These are phyloP conservation scores for Papilio polyxenes DNA, from an alignment of 1,140 invertebrate genomes.

Conservation along the genomic window DNA sequence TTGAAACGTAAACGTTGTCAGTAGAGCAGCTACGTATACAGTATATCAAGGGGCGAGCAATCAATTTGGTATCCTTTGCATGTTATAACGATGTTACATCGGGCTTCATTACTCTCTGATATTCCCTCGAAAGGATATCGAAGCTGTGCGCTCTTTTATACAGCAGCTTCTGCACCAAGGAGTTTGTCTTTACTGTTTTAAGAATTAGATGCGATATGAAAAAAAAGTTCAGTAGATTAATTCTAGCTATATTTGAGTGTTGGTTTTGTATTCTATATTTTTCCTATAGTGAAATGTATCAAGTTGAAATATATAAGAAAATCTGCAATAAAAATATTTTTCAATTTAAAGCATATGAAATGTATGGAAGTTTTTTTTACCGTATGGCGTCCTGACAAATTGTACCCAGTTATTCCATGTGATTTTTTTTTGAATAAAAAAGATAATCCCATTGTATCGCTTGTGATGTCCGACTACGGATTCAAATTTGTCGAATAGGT, in stretches of 20 bases:
- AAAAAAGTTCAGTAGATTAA: neutral
- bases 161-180: neutral
- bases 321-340: neutral
- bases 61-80: constrained; percentile 33
- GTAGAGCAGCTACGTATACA: neutral
- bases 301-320: neutral
- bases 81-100: constrained; percentile 19
- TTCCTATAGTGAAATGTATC: neutral
- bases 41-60: constrained; percentile 23
- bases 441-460: neutral
- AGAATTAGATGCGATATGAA: neutral
- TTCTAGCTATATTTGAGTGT: neutral
- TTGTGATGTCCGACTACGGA: neutral
- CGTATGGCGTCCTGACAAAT: neutral
- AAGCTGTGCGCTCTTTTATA: neutral
- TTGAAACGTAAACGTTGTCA: neutral
- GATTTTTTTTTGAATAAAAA: neutral
- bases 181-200: constrained; percentile 11
- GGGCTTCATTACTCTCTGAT: constrained; percentile 21
- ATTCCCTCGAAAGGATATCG: constrained; percentile 24
- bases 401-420: neutral
- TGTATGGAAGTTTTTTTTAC: neutral
- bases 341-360: neutral
- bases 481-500: neutral
- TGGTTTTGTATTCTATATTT: neutral